These are phyloP conservation scores for Drosophila testacea DNA, from an alignment of 2,888 invertebrate species.

Conservation along the genomic window DNA sequence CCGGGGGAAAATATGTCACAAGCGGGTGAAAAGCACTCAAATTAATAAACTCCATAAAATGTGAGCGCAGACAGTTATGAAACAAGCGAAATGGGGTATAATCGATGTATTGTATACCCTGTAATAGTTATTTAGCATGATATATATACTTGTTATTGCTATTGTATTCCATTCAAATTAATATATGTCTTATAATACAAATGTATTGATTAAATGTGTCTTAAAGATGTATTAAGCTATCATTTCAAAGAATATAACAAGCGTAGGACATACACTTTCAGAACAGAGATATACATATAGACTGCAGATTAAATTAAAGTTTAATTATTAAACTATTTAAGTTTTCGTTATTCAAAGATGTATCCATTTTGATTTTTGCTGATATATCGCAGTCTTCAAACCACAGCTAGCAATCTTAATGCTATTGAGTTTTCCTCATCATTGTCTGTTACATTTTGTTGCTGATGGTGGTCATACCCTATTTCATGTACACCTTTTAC, in stretches of 20 bases:
- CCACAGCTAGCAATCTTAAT: no score
- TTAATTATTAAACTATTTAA: background rate
- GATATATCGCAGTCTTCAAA: background rate
- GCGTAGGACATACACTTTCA: no score
- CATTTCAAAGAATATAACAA: no score
- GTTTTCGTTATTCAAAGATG: no score
- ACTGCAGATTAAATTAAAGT: no score
- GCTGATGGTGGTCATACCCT: background rate
- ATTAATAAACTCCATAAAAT: conserved; percentile 84
- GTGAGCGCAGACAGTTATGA: conserved; percentile 79
- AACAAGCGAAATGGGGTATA: conserved; percentile 31
- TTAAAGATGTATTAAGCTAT: no score
- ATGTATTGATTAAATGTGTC: no score
- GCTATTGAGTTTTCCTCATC: no score
- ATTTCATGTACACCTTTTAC: background rate
- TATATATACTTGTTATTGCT: background rate
- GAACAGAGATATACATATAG: no score
- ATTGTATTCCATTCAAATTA: background rate
- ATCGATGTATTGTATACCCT: conserved; percentile 18
- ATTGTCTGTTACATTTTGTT: background rate
- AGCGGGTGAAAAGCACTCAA: conserved; percentile 79
- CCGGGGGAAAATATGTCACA: conserved; percentile 63
- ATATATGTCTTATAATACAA: no score
- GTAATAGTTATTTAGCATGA: no score
- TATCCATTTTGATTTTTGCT: background rate